Base-by-base conservation (phyloP, 2,888 invertebrate species). In the Meta bourneti region DNA sequence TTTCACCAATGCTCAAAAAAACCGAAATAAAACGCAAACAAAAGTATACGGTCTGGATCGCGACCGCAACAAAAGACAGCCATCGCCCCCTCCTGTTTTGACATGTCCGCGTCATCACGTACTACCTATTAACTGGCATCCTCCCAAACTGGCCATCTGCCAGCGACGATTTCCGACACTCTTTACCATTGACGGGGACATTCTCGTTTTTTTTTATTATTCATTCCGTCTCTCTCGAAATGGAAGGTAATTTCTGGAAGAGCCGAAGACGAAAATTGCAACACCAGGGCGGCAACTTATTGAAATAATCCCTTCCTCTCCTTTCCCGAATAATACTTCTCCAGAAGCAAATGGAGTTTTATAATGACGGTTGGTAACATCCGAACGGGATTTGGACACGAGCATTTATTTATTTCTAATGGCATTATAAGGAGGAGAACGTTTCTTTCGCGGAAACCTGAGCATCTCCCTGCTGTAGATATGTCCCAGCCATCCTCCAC, bases 361-460 rank as follows among this genome's bases (percentile, higher is more conserved):
- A 74, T 82, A 82, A 82, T 82, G 82, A 70, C 75, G 52, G 70
- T 19, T 61, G 70, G 7, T n/a, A 52, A 52, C 9, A 19, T 69
- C 54, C 20, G 11, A 61, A 52, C 75, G 69, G 48, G 54, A 72
- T 89, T 82, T 77, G 19, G 89, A 77, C 82, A 82, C 34, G 77
- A 51, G 49, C 75, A 89, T 83, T 83, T 89, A 70, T 89, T 89
- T 89, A 79, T 89, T 82, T 77, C 69, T 82, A 89, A 89, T 89
- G 87, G 75, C 72, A 61, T 79, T 79, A 61, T 79, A 61, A 79
- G 79, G 54, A 79, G 79, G 61, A 34, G 34, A 34, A 61, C 11
- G 61, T 61, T 61, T 61, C 61, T 61, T 61, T 16, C 16, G 11
- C 34, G 34, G 34, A 16, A 61, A 61, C 61, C 61, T 61, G 61